Base-by-base conservation (phyloP, 2,113 vertebrate genomes). In the Hippocampus mohnikei region DNA sequence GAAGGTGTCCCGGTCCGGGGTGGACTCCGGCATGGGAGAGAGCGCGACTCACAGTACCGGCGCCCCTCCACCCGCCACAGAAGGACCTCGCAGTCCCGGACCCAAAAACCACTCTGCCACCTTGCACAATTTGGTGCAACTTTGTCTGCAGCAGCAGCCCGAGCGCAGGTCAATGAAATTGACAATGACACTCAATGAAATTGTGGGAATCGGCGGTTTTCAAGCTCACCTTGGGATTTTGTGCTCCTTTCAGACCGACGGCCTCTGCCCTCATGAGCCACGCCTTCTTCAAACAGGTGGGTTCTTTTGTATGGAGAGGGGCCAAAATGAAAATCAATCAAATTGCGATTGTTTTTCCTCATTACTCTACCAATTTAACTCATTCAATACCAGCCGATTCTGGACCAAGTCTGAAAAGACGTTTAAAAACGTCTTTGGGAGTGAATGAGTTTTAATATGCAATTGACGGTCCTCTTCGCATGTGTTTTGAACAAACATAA, bases 1-100 rank as follows among this genome's bases (percentile, higher is more conserved):
- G 85, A 98, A 95, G 88, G 95, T 94, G 82, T 98, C 95, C 0
- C 93, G 91, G 0, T 98, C 96, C 0, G 96, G 96, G 6, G 89
- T 97, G 73, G 97, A 98, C 87, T 98, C 96, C 6, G 97, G 96
- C 75, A 98, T 98, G 69, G 95, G 95, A 56, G 97, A 96, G 84
- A 95, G 94, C 59, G 91, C 96, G 83, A 94, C 93, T 3, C 95
- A 81, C 70, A 94, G 94, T 65, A 91, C 93, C 80, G 93, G 92
- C 0, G 94, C 92, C 20, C 95, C 93, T 55, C 93, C 41, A 23
- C 41, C 42, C 13, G 63, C 92, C 2, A 88, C 93, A 5, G 96
- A 98, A 78, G 89, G 93, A 71, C 88, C 95, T 25, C 94, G 94
- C 73, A 94, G 94, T 61, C 94, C 96, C 0, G 92, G 87, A 40